Evolutionary conservation across 2,888 invertebrate species (phyloP).

Genomic region (Catocala fraxini): DNA sequence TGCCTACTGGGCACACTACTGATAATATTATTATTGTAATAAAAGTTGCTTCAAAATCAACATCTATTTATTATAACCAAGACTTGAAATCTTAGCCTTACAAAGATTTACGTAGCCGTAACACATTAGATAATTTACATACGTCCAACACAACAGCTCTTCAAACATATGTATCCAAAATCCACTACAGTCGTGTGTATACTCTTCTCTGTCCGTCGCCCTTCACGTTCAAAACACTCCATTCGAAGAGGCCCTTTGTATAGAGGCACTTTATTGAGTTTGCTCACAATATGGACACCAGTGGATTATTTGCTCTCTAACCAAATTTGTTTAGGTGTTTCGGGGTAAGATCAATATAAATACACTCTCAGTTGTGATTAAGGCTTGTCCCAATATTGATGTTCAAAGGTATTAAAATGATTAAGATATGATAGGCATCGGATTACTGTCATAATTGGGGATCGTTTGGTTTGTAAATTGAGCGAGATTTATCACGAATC

Average conservation of each 20-base stretch:
- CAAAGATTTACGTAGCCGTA: background rate
- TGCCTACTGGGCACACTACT: no score
- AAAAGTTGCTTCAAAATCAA: no score
- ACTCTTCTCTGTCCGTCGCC: conserved; percentile 42
- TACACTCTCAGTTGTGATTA: conserved; percentile 43
- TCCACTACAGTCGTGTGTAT: conserved; percentile 24
- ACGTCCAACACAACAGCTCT: conserved; percentile 33
- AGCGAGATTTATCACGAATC: no score
- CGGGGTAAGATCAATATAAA: conserved; percentile 45
- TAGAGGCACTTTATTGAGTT: conserved; percentile 47
- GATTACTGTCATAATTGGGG: conserved; percentile 43
- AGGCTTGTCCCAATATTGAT: conserved; percentile 41
- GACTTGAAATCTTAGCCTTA: no score
- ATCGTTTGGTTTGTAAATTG: conserved; percentile 34
- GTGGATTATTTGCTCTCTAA: conserved; percentile 46
- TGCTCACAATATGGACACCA: conserved; percentile 43
- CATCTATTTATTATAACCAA: no score
- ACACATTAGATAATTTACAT: conserved; percentile 14
- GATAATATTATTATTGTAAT: no score
- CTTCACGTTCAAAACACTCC: conserved; percentile 54
- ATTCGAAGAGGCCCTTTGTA: conserved; percentile 51
- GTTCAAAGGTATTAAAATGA: conserved; percentile 35
- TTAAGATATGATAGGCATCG: conserved; percentile 31
- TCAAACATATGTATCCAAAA: conserved; percentile 30
- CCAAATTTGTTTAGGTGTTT: conserved; percentile 57